Evolutionary conservation across 2,113 vertebrate species (phyloP).

Genomic region (Mesitornis unicolor): DNA sequence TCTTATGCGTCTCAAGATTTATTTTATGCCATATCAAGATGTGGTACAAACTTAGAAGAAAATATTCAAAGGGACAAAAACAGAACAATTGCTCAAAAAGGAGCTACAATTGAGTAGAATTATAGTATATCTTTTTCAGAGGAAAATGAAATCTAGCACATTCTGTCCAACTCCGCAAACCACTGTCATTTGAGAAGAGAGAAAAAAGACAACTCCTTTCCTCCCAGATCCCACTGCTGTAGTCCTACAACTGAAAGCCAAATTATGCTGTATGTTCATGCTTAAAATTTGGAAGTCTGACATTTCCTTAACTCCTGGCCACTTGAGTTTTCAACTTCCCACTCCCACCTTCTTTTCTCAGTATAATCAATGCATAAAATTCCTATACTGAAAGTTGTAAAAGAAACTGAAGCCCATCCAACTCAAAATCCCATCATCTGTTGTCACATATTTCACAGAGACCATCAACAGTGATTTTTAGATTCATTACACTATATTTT

Average conservation of each 20-base stretch:
- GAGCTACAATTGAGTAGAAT: not conserved
- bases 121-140: not conserved
- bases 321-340: not conserved
- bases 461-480: not conserved
- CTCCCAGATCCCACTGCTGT: not conserved
- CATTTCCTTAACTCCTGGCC: not conserved
- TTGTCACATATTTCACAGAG: not conserved
- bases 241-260: not conserved
- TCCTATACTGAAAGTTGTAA: not conserved
- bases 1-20: not conserved
- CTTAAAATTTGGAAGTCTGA: not conserved
- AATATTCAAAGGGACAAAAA: not conserved
- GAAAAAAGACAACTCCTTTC: not conserved
- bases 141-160: not conserved
- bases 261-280: not conserved
- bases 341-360: not conserved
- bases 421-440: not conserved
- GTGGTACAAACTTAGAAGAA: not conserved
- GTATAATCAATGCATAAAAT: not conserved
- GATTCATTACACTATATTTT: not conserved
- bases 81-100: not conserved
- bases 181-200: not conserved
- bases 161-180: not conserved
- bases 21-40: not conserved
- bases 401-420: not conserved